Conservation (phyloP, 2,797 vertebrate genomes). For the Onychomys leucogaster region DNA sequence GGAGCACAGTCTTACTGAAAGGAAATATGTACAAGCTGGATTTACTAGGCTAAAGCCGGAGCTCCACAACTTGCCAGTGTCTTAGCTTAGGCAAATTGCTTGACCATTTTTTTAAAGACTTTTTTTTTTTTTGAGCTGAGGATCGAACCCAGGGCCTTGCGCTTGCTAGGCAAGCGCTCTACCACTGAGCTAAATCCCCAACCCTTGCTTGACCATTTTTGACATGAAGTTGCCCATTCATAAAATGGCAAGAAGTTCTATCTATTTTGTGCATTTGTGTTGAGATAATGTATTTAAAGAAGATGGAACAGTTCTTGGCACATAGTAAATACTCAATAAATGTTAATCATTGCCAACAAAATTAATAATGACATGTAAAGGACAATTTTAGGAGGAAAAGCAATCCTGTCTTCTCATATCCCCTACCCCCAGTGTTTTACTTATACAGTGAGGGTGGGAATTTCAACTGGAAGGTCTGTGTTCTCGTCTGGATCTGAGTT, state of each 20-base stretch:
- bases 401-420: not conserved
- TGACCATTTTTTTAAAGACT: conserved; percentile 36
- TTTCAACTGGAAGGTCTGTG: not conserved
- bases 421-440: not conserved
- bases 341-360: conserved; percentile 56
- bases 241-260: not conserved
- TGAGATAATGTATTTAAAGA: conserved; percentile 41
- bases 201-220: conserved; percentile 19
- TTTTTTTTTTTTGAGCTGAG: no score
- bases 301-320: conserved; percentile 13
- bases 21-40: not conserved
- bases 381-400: not conserved
- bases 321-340: conserved; percentile 45
- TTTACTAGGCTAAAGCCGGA: not conserved
- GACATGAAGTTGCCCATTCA: not conserved
- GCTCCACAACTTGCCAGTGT: not conserved
- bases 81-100: not conserved
- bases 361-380: conserved; percentile 1
- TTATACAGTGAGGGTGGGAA: not conserved
- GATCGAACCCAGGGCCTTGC: no score
- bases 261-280: not conserved
- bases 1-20: not conserved
- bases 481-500: conserved; percentile 29
- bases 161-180: no score
- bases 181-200: no score